Evolutionary conservation across 2,888 invertebrate genomes (phyloP), one percentile per base, ranked within the genome.

Genomic region (Amitus sp.): DNA sequence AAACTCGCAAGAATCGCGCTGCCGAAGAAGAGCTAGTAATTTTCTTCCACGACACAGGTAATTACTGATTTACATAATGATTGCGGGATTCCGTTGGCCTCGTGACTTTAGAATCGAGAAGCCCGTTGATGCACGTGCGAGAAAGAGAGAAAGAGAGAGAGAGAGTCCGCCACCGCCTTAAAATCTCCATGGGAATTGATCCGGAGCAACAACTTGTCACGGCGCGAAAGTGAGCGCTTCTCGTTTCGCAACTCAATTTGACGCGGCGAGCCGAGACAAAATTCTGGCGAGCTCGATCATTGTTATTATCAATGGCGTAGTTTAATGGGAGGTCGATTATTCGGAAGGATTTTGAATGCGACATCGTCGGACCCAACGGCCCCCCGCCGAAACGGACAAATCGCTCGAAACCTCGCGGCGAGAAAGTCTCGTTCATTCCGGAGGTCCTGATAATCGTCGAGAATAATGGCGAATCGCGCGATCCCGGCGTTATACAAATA

Each of bases 11-110:
- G 51, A 58, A 58, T 63, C 55, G 51, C 54, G 39, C 39, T 13
- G 28, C 37, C 48, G 51, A 55, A 51, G 58, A 58, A 58, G 42
- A 39, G 18, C 54, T 54, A 40, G 51, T 34, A 43, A 40, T 58
- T 20, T 55, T 51, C 47, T 15, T 40, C 23, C 34, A 17, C 58
- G 39, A 58, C 50, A 64, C 59, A 47, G 50, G 61, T 67, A 71
- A 70, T 73, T 68, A 67, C 65, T 55, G 56, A 71, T 73, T 73
- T 73, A 54, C 71, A 72, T 73, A 73, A 73, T 70, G 65, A 64
- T 62, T 51, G 54, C 62, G 58, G 58, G 55, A 46, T 50, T 48
- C 47, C 51, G 40, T 17, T 43, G 13, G 28, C 20, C 27, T 42
- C 46, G 17, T 10, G 2, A 7, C 42, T 15, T n/a, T 5, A 7